phyloP scores from a whole-genome alignment of 2,888 invertebrate species.

The Pediacus dermestoides region DNA sequence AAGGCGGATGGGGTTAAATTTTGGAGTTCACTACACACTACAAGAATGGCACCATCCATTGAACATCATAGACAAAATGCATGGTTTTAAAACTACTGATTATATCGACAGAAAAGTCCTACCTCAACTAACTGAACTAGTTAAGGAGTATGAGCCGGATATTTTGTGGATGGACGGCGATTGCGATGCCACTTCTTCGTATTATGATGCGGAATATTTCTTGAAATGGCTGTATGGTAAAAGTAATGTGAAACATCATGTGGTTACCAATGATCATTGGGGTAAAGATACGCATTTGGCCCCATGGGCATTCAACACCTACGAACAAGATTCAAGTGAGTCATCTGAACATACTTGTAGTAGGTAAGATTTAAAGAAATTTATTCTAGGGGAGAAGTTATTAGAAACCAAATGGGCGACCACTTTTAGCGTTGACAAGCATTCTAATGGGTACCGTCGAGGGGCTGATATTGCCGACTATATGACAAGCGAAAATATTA shows the following conservation, averaged over 20 bases:
- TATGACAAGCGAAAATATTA: conserved; percentile 63
- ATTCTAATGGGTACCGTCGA: conserved; percentile 83
- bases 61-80: conserved; percentile 66
- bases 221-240: conserved; percentile 92
- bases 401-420: conserved; percentile 99
- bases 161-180: conserved; percentile 94
- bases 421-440: conserved; percentile 82
- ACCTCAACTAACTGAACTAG: conserved; percentile 77
- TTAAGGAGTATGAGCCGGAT: conserved; percentile 67
- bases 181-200: conserved; percentile 80
- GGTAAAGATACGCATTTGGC: conserved; percentile 70
- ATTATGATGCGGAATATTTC: conserved; percentile 82
- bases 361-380: too few species aligned
- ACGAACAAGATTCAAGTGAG: too few species aligned
- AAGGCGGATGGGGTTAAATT: conserved; percentile 60
- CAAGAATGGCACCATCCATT: conserved; percentile 88
- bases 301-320: too few species aligned
- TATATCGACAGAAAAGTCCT: conserved; percentile 71
- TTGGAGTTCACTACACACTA: conserved; percentile 81
- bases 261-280: conserved; percentile 95
- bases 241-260: conserved; percentile 81
- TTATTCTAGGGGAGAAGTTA: too few species aligned
- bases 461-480: conserved; percentile 67
- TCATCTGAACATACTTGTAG: too few species aligned
- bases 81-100: conserved; percentile 59